Evolutionary conservation across 2,113 vertebrate genomes (phyloP), one percentile per base, ranked within the genome.

Genomic region (Onychostruthus taczanowskii): DNA sequence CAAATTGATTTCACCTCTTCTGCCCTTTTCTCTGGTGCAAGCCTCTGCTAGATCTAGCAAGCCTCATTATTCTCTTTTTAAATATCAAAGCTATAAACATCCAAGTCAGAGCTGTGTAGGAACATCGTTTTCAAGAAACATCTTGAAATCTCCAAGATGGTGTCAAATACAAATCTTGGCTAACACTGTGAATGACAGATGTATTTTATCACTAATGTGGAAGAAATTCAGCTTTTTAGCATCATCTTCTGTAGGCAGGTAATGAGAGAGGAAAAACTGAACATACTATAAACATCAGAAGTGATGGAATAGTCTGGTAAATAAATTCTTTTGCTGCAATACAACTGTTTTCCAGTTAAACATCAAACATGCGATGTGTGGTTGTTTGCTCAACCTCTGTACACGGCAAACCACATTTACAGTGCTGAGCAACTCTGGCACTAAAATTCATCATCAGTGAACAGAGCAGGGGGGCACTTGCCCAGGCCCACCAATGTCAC

Each of bases 1-100:
- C 55, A 87, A 50, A 94, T 64, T 72, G 59, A 79, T 81, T 95
- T 95, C 77, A 94, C 70, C 80, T 91, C 59, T 74, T 53, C 53
- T 85, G 53, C 86, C 90, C 46, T 89, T 67, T 83, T 74, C 41
- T 52, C 44, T 80, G 53, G 18, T 92, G 53, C 80, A 69, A 78
- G 55, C 37, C 24, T 78, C 47, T 85, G 50, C 49, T 70, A 79
- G 69, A 73, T 87, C 49, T 72, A 87, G 46, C 28, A 56, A 89
- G 22, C 49, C 18, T 96, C 28, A 62, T 70, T 44, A 31, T 79
- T 89, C 69, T 83, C 18, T 35, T 87, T 82, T 76, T 83, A 89
- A 95, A 85, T 83, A 90, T 75, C 77, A 93, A 58, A 56, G 78
- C 69, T 81, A 30, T 74, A 81, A 94, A 70, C 41, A 55, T 61